Percentiles rank a stretch among this genome's conserved stretches.
phyloP scores from a whole-genome alignment of 1,140 invertebrate genomes.

The Heliconius hewitsoni region DNA sequence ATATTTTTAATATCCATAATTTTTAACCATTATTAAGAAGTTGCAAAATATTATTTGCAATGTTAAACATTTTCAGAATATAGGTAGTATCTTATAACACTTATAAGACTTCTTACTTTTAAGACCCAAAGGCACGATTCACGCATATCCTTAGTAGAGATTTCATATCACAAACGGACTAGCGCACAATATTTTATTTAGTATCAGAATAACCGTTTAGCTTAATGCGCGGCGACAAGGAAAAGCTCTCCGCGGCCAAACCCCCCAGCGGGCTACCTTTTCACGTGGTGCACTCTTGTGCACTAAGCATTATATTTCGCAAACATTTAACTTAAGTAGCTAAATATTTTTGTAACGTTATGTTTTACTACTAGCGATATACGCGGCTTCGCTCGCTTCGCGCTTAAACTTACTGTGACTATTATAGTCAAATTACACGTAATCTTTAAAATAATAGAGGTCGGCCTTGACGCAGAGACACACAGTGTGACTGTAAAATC shows the following conservation, averaged over 20 bases:
- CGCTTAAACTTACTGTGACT: no score
- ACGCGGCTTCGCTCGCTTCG: no score
- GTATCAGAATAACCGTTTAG: constrained; percentile 76
- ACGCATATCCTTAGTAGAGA: background rate
- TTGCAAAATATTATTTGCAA: background rate
- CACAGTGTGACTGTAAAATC: no score
- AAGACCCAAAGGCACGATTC: background rate
- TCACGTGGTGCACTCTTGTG: constrained; percentile 50
- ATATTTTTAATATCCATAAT: no score
- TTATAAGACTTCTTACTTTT: background rate
- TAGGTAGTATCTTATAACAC: background rate
- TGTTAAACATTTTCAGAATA: background rate
- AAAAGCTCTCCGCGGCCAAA: constrained; percentile 67
- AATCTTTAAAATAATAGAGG: no score
- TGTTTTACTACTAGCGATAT: background rate
- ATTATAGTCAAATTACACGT: no score
- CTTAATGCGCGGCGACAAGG: constrained; percentile 73
- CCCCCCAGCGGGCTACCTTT: constrained; percentile 49
- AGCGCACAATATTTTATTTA: constrained; percentile 52
- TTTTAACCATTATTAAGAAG: no score
- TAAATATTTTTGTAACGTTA: background rate
- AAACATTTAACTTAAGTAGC: constrained; percentile 25
- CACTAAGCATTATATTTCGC: constrained; percentile 37
- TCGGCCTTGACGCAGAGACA: no score
- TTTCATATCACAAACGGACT: constrained; percentile 35